Conservation (phyloP, 2,888 invertebrate genomes). For the Catonia carolina region DNA sequence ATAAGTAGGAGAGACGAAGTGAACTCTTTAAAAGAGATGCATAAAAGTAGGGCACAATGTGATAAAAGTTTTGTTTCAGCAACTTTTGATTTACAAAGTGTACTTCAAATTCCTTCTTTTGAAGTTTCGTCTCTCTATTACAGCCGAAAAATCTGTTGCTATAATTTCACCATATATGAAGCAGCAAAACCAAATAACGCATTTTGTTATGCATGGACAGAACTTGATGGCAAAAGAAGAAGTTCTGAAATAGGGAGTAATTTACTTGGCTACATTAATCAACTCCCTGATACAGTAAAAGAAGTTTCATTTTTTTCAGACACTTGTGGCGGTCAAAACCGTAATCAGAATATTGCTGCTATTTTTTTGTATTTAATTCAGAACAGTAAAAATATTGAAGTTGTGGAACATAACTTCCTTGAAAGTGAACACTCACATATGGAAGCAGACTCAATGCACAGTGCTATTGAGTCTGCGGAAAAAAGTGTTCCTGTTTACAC, state of each 20-base stretch:
- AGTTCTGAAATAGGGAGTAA: slow-evolving; percentile 36
- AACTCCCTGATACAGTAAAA: slow-evolving; percentile 8
- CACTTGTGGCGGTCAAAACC: slow-evolving; percentile 17
- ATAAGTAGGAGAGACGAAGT: slow-evolving; percentile 26
- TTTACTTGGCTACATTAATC: slow-evolving; percentile 28
- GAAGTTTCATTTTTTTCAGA: slow-evolving; percentile 18
- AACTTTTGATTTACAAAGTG: no score
- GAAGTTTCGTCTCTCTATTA: slow-evolving; percentile 37
- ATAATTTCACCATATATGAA: slow-evolving; percentile 39
- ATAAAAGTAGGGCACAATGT: slow-evolving; percentile 29
- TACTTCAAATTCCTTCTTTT: slow-evolving; percentile 36
- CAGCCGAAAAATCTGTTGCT: slow-evolving; percentile 35
- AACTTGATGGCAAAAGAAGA: slow-evolving; percentile 36
- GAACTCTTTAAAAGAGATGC: slow-evolving; percentile 27
- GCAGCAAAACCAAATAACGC: slow-evolving; percentile 34
- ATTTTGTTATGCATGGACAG: slow-evolving; percentile 36
- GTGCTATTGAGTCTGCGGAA: slow-evolving; percentile 31
- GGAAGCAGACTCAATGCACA: slow-evolving; percentile 34
- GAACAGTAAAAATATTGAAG: slow-evolving; percentile 27
- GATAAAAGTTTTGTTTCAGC: slow-evolving; percentile 33
- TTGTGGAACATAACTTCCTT: slow-evolving; percentile 33
- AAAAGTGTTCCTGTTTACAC: slow-evolving; percentile 29
- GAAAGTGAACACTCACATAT: slow-evolving; percentile 34
- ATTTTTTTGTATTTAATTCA: slow-evolving; percentile 29
- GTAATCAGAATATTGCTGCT: no score